Percentiles rank a stretch among this genome's conserved stretches.
Conservation (phyloP, 1,140 invertebrate species). For the Ladona fulva region DNA sequence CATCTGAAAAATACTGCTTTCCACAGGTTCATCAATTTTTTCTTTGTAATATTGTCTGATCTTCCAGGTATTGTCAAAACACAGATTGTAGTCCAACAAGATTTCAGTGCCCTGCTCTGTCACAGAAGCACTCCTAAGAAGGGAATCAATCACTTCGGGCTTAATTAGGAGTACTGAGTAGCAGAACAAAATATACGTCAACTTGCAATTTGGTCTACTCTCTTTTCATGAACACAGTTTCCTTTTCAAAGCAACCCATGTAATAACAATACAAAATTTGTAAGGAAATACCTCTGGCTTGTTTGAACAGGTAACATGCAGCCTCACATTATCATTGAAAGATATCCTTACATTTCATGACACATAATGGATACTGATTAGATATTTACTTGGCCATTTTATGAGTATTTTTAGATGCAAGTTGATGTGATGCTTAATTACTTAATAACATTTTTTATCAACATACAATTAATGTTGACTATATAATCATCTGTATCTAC, state of each 20-base stretch:
- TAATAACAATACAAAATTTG: slow-evolving; percentile 14
- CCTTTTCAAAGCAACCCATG: slow-evolving; percentile 8
- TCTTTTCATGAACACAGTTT: neutral
- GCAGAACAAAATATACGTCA: neutral
- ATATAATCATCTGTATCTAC: slow-evolving; percentile 4
- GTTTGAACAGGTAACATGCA: slow-evolving; percentile 13
- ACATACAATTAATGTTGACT: slow-evolving; percentile 10
- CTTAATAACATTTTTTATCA: neutral
- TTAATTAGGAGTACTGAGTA: neutral
- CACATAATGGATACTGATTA: neutral
- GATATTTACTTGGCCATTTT: neutral
- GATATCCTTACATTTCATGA: slow-evolving; percentile 11
- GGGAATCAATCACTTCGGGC: neutral
- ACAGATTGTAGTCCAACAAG: slow-evolving; percentile 1
- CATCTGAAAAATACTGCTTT: slow-evolving; percentile 14
- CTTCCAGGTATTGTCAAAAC: slow-evolving; percentile 16
- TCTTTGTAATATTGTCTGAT: slow-evolving; percentile 16
- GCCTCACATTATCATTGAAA: slow-evolving; percentile 5
- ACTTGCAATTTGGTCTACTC: neutral
- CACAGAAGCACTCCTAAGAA: neutral
- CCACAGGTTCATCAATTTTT: neutral
- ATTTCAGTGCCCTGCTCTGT: neutral
- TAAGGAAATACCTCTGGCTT: slow-evolving; percentile 12
- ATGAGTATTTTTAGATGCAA: neutral
- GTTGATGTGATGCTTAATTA: neutral